Evolutionary conservation across 2,888 invertebrate genomes (phyloP).

Genomic region (Tyria jacobaeae): DNA sequence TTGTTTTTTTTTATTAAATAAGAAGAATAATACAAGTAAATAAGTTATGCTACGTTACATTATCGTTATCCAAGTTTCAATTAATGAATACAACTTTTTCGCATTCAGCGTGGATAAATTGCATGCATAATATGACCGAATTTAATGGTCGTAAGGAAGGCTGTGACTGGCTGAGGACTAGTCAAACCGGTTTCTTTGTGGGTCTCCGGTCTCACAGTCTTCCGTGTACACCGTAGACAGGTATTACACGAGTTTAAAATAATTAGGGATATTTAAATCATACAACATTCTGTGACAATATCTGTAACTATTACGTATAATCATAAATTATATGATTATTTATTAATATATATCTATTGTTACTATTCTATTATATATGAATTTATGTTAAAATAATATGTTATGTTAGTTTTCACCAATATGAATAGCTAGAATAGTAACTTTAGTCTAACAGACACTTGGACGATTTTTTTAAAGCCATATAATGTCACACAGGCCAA

Average conservation of each 20-base stretch:
- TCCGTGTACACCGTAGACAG: constrained; percentile 34
- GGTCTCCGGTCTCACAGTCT: constrained; percentile 34
- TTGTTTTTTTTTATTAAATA: no score
- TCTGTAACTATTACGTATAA: not conserved
- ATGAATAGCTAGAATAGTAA: no score
- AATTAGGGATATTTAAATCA: constrained; percentile 18
- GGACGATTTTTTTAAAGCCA: no score
- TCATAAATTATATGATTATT: no score
- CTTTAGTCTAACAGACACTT: no score
- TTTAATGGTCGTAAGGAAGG: constrained; percentile 27
- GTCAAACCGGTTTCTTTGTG: constrained; percentile 45
- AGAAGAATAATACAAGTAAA: no score
- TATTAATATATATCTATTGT: not conserved
- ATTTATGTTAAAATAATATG: no score
- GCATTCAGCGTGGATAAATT: constrained; percentile 11
- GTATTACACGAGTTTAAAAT: constrained; percentile 15
- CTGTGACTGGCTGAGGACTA: constrained; percentile 26
- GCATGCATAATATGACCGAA: constrained; percentile 17
- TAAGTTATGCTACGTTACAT: not conserved
- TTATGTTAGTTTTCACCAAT: no score
- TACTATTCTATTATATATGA: not conserved
- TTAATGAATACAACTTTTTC: not conserved
- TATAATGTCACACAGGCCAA: no score
- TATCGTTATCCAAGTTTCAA: not conserved
- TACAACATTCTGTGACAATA: constrained; percentile 6